Evolutionary conservation across 1,140 invertebrate genomes (phyloP).

Genomic region (Cyphomyrmex costatus): DNA sequence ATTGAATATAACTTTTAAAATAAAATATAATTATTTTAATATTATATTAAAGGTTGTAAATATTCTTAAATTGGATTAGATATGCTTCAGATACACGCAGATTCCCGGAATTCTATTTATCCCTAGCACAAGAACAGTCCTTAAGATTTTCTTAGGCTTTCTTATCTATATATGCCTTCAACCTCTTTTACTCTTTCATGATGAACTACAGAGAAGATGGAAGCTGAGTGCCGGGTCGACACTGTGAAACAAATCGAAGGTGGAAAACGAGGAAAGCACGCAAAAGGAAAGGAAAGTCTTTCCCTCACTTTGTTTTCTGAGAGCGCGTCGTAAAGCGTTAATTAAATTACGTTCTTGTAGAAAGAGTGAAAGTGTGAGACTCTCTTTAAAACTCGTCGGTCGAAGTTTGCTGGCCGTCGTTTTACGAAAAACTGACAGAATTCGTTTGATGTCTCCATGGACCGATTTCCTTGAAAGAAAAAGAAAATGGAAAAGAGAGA

Average conservation of each 20-base stretch:
- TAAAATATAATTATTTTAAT: conserved; percentile 3
- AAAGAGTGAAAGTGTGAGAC: not conserved
- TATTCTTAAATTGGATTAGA: not conserved
- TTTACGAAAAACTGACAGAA: conserved; percentile 43
- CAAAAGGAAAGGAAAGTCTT: not conserved
- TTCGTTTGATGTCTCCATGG: conserved; percentile 49
- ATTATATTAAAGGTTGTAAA: not conserved
- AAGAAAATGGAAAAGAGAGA: not conserved
- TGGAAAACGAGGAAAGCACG: conserved; percentile 23
- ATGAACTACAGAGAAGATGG: conserved; percentile 32
- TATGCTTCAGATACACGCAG: not conserved
- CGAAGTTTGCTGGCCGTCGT: not conserved
- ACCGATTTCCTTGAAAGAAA: conserved; percentile 13
- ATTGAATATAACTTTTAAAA: not conserved
- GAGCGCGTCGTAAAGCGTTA: conserved; percentile 63
- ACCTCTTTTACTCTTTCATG: conserved; percentile 41
- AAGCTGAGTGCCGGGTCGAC: conserved; percentile 31
- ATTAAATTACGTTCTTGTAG: conserved; percentile 65
- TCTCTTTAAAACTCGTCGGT: conserved; percentile 49
- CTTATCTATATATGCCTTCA: conserved; percentile 47
- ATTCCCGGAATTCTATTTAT: conserved; percentile 31
- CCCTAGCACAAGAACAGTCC: conserved; percentile 4
- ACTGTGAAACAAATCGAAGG: not conserved
- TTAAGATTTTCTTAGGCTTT: conserved; percentile 43
- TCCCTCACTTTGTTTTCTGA: conserved; percentile 52